Percentiles rank a stretch among this genome's conserved stretches.
Conservation (phyloP, 2,113 vertebrate species). For the Otocyon megalotis region DNA sequence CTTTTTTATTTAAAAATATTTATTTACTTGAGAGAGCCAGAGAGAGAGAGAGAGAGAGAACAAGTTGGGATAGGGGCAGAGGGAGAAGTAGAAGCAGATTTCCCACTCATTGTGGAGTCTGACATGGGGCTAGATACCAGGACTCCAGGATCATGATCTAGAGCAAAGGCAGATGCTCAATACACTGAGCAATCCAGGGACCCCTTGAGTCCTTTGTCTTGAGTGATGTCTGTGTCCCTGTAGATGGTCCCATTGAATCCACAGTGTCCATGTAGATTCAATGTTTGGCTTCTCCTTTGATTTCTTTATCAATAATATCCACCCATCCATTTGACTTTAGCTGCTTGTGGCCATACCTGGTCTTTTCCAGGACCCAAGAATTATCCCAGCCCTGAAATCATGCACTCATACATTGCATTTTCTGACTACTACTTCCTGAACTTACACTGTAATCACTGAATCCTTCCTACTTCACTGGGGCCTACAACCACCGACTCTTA, state of each 20-base stretch:
- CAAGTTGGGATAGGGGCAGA: too few species aligned
- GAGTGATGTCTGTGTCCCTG: not conserved
- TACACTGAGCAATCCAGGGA: too few species aligned
- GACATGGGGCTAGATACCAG: too few species aligned
- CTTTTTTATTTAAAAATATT: not conserved
- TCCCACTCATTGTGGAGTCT: too few species aligned
- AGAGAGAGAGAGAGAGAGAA: too few species aligned
- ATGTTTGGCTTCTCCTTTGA: not conserved
- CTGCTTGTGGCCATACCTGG: not conserved
- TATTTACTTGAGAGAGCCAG: too few species aligned
- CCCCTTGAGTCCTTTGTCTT: not conserved
- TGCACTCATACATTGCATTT: not conserved
- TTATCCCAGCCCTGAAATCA: not conserved
- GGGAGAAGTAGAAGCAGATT: too few species aligned
- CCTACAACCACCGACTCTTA: too few species aligned
- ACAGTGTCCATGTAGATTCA: not conserved
- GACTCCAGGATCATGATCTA: too few species aligned
- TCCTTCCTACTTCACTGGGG: not conserved
- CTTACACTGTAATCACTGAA: not conserved
- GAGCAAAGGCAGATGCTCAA: too few species aligned
- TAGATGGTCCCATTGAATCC: not conserved
- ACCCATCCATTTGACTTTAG: not conserved
- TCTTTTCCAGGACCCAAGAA: not conserved
- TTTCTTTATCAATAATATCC: not conserved
- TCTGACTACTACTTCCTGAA: not conserved